Percentiles rank a stretch among this genome's conserved stretches.
phyloP scores from a whole-genome alignment of 2,113 vertebrate species.

The Pseudopipra pipra region DNA sequence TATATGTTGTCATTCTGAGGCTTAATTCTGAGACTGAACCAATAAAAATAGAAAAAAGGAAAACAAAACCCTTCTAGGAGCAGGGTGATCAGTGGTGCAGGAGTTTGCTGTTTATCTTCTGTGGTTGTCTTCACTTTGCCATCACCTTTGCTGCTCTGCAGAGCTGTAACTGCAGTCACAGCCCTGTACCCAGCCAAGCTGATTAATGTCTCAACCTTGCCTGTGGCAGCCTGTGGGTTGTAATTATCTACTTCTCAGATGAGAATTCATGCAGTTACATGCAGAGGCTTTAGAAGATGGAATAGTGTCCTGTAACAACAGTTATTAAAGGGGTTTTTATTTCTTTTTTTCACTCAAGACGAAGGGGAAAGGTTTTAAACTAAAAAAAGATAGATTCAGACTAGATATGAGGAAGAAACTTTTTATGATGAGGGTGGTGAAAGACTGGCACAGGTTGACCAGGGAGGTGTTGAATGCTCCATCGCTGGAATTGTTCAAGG shows the following conservation, averaged over 20 bases:
- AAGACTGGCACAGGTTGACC: background rate
- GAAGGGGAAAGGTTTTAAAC: background rate
- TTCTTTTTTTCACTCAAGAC: background rate
- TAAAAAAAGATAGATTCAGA: background rate
- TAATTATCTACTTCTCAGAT: conserved; percentile 27
- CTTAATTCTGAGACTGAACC: background rate
- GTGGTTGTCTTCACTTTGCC: background rate
- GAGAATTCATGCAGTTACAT: conserved; percentile 29
- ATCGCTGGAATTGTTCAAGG: background rate
- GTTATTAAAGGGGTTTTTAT: background rate
- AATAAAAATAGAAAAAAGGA: background rate
- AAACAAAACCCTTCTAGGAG: background rate
- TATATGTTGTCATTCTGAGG: background rate
- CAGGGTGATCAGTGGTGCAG: background rate
- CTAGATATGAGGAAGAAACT: background rate
- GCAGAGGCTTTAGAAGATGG: background rate
- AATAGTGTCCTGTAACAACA: background rate
- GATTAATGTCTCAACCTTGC: background rate
- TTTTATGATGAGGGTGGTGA: background rate
- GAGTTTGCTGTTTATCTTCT: background rate
- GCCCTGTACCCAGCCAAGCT: background rate
- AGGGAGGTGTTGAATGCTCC: background rate
- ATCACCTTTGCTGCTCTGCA: rapidly evolving
- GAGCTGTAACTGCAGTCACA: background rate
- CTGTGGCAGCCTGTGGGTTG: background rate